Conservation (phyloP, 2,797 vertebrate genomes). For the Eulemur albifrons region DNA sequence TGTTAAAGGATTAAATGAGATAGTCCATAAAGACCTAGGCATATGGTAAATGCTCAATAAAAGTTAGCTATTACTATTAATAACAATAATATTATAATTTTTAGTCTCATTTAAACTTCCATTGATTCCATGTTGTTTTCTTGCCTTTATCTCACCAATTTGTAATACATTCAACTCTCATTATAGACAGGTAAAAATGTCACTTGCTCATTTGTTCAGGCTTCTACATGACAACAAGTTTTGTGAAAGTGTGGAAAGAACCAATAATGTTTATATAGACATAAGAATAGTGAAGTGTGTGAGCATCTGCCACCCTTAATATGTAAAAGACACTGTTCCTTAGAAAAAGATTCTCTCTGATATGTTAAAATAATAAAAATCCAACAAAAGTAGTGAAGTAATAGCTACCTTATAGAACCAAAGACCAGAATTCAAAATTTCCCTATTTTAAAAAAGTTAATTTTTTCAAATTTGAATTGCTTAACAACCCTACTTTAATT, state of each 20-base stretch:
- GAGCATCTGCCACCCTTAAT: background rate
- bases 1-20: background rate
- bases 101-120: background rate
- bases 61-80: background rate
- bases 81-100: background rate
- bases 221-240: background rate
- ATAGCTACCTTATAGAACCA: background rate
- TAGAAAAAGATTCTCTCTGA: background rate
- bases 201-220: background rate
- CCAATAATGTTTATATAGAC: background rate
- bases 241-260: background rate
- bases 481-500: slow-evolving; percentile 33
- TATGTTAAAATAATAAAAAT: slow-evolving; percentile 4
- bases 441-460: background rate
- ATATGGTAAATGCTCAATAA: background rate
- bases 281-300: background rate
- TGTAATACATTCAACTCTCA: background rate
- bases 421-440: slow-evolving; percentile 21
- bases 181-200: background rate
- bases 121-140: background rate
- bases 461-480: background rate
- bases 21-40: background rate
- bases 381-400: background rate
- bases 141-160: background rate
- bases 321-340: background rate